Evolutionary conservation across 2,888 invertebrate genomes (phyloP), one percentile per base, ranked within the genome.

Genomic region (Cotesia congregata): DNA sequence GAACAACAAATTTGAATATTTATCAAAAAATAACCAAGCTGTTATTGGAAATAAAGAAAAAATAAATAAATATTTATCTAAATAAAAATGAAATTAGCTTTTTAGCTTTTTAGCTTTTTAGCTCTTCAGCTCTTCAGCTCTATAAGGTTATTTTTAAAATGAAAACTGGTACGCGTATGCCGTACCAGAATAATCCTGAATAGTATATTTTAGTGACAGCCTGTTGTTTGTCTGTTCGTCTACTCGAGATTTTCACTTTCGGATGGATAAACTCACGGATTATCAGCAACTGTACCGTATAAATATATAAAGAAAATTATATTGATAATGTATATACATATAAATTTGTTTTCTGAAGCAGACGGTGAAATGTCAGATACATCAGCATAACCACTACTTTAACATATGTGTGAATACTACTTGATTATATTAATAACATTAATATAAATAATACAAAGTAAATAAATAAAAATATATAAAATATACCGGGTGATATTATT

Each of bases 161-260:
- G 30, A 30, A 30, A 30, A 30, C 30, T 30, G 30, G 30, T 30
- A 30, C 3, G 30, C 30, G 30, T 30, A 30, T 30, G 30, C 30
- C 30, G 30, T 30, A 30, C 30, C 50, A 50, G 12, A 12, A 7
- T 50, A 12, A 7, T 7, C 4, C 50, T 50, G 50, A 12, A 67
- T 73, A 64, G 73, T 74, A 73, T 77, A 73, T 77, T 77, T 72
- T 68, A 65, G 68, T 76, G 72, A 67, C 76, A 76, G 76, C 64
- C 50, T 50, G 50, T 59, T n/a, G 64, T 75, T 41, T 15, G 20
- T 72, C 70, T n/a, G 69, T 75, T 41, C 17, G 40, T 72, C 70
- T 76, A 77, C 64, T 73, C 68, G 50, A 71, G 60, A 73, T 77
- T 64, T 70, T 77, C 69, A 73, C 73, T 77, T 77, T 73, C 73